phyloP scores from a whole-genome alignment of 2,888 invertebrate species.

The Cataglyphis livida region DNA sequence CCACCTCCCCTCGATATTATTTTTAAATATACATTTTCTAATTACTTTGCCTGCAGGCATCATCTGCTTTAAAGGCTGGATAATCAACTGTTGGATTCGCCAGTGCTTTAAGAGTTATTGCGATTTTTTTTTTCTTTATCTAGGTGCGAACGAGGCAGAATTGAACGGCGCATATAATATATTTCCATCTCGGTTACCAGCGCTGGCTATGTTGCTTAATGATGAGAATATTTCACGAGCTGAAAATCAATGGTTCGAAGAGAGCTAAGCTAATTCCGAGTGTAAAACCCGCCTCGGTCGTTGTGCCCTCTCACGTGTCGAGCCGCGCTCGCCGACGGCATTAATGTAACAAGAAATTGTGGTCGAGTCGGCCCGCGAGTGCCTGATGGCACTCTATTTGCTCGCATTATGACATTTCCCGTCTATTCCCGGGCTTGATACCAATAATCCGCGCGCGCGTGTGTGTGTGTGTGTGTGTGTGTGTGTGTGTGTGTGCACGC shows the following conservation, averaged over 20 bases:
- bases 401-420: slow-evolving; percentile 66
- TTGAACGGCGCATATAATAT: slow-evolving; percentile 38
- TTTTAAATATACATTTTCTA: slow-evolving; percentile 10
- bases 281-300: slow-evolving; percentile 53
- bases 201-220: slow-evolving; percentile 49
- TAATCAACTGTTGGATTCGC: slow-evolving; percentile 32
- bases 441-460: slow-evolving; percentile 60
- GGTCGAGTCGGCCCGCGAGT: slow-evolving; percentile 42
- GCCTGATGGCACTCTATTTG: slow-evolving; percentile 64
- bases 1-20: not conserved
- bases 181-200: slow-evolving; percentile 34
- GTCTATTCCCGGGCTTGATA: slow-evolving; percentile 67
- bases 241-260: slow-evolving; percentile 55
- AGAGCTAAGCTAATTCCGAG: slow-evolving; percentile 56
- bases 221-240: slow-evolving; percentile 50
- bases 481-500: slow-evolving; percentile 30
- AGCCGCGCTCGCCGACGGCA: slow-evolving; percentile 45
- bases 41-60: slow-evolving; percentile 32
- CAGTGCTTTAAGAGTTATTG: slow-evolving; percentile 29
- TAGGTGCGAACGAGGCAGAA: slow-evolving; percentile 47
- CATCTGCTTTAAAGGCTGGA: slow-evolving; percentile 19
- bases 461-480: slow-evolving; percentile 25
- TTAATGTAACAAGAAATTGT: slow-evolving; percentile 65
- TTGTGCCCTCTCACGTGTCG: slow-evolving; percentile 49
- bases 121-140: not conserved